Evolutionary conservation across 1,140 invertebrate species (phyloP).

Genomic region (Cylas formicarius): DNA sequence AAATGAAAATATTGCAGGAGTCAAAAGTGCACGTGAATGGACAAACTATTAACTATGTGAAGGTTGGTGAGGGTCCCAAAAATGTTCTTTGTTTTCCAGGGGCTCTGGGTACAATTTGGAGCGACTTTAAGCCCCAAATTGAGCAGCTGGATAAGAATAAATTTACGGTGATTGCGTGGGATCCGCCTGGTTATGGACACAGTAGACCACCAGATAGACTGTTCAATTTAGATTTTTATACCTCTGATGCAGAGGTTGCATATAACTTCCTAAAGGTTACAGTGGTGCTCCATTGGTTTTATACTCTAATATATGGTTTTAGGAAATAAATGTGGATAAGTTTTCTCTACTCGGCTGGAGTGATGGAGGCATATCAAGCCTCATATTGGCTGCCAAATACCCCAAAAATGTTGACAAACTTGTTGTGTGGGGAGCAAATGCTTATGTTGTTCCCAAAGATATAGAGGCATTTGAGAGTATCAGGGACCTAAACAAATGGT

Average conservation of each 20-base stretch:
- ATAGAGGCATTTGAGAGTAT: conserved; percentile 57
- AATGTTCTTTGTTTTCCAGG: conserved; percentile 69
- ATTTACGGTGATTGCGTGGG: conserved; percentile 75
- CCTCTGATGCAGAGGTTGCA: conserved; percentile 66
- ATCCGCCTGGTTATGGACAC: conserved; percentile 81
- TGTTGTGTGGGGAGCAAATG: conserved; percentile 70
- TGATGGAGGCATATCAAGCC: conserved; percentile 74
- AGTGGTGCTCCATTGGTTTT: background rate
- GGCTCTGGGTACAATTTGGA: conserved; percentile 67
- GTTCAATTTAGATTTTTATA: conserved; percentile 63
- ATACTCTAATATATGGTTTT: background rate
- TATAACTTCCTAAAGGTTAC: conserved; percentile 64
- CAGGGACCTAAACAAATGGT: conserved; percentile 71
- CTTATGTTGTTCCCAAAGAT: conserved; percentile 65
- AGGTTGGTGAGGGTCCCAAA: conserved; percentile 60
- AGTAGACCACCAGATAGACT: conserved; percentile 69
- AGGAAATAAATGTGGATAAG: conserved; percentile 38
- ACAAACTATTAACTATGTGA: conserved; percentile 59
- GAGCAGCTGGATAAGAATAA: conserved; percentile 58
- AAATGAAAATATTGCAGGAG: conserved; percentile 25
- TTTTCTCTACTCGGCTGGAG: conserved; percentile 84
- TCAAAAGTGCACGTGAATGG: conserved; percentile 29
- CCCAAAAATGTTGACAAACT: conserved; percentile 62
- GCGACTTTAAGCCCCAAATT: conserved; percentile 75
- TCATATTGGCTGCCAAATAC: conserved; percentile 66